These are phyloP conservation scores for Drosophila anomelani DNA, from an alignment of 2,888 invertebrate species.

Conservation along the genomic window DNA sequence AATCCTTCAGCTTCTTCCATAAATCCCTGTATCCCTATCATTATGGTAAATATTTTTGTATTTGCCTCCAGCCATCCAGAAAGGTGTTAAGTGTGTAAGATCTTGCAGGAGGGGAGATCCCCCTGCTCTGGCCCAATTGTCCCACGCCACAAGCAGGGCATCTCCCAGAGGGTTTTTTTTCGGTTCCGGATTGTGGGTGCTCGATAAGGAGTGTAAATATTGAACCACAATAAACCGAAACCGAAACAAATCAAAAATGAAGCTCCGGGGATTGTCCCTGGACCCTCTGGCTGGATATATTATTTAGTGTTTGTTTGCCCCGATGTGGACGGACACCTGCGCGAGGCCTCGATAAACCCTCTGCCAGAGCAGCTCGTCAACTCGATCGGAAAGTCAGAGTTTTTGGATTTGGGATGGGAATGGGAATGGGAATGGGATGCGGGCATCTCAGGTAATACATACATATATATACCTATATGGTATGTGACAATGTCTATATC, in stretches of 20 bases:
- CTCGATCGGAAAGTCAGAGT: slow-evolving; percentile 25
- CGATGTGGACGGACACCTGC: slow-evolving; percentile 39
- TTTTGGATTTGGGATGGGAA: slow-evolving; percentile 1
- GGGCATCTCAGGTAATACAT: slow-evolving; percentile 53
- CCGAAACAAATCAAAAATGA: slow-evolving; percentile 11
- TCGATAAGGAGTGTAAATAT: slow-evolving; percentile 71
- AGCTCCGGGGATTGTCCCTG: slow-evolving; percentile 9
- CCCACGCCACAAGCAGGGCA: slow-evolving; percentile 14
- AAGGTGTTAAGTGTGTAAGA: slow-evolving; percentile 3
- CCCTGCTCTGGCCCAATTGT: slow-evolving; percentile 8
- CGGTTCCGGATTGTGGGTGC: slow-evolving; percentile 53
- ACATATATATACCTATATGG: too few relatives aligned
- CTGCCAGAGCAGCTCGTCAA: slow-evolving; percentile 15
- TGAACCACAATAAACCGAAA: slow-evolving; percentile 42
- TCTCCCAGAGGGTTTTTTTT: not conserved
- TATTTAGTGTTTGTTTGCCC: slow-evolving; percentile 22
- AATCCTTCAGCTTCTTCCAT: not conserved
- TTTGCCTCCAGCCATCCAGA: not conserved
- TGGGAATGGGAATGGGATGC: slow-evolving; percentile 13
- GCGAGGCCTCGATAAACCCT: slow-evolving; percentile 6
- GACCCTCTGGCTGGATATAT: slow-evolving; percentile 15
- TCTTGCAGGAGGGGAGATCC: not conserved
- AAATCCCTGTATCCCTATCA: not conserved
- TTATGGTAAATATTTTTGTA: not conserved
- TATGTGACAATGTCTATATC: slow-evolving; percentile 37